A percentile compares a stretch with the other conserved stretches of the same genome.
phyloP scores from a whole-genome alignment of 2,888 invertebrate species.

The Itoplectis maculator region DNA sequence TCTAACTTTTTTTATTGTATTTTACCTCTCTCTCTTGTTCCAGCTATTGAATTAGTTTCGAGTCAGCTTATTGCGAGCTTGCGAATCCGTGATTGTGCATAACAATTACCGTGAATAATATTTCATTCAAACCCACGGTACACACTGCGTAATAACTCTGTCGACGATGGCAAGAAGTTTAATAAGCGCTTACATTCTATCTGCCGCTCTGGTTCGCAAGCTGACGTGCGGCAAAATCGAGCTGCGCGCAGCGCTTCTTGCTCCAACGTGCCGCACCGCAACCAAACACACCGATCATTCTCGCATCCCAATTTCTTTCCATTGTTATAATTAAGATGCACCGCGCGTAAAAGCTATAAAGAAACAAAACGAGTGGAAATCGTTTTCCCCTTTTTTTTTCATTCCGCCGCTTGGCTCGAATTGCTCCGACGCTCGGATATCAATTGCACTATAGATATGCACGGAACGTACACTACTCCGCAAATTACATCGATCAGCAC shows the following conservation, averaged over 20 bases:
- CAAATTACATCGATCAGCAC: slow-evolving; percentile 19
- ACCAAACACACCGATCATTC: slow-evolving; percentile 56
- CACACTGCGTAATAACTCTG: slow-evolving; percentile 31
- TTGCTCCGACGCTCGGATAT: background rate
- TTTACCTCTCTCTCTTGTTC: background rate
- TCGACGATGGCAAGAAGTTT: slow-evolving; percentile 57
- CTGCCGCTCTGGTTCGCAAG: slow-evolving; percentile 23
- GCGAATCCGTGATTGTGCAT: slow-evolving; percentile 22
- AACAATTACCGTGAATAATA: background rate
- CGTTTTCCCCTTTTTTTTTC: slow-evolving; percentile 34
- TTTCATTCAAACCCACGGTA: slow-evolving; percentile 11
- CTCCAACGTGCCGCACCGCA: slow-evolving; percentile 26
- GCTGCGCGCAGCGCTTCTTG: slow-evolving; percentile 33
- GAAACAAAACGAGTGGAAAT: slow-evolving; percentile 44
- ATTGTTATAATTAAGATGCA: slow-evolving; percentile 66
- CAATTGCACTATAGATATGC: slow-evolving; percentile 12
- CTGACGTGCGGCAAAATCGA: slow-evolving; percentile 34
- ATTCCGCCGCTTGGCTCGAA: background rate
- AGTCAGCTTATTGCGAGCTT: background rate
- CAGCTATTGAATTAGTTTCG: background rate
- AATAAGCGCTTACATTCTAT: slow-evolving; percentile 46
- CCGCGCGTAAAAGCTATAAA: slow-evolving; percentile 26
- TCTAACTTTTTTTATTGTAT: no score
- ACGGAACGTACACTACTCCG: background rate
- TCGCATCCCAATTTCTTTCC: background rate